Conservation (phyloP, 2,797 vertebrate species). For the Phalanger gymnotis region DNA sequence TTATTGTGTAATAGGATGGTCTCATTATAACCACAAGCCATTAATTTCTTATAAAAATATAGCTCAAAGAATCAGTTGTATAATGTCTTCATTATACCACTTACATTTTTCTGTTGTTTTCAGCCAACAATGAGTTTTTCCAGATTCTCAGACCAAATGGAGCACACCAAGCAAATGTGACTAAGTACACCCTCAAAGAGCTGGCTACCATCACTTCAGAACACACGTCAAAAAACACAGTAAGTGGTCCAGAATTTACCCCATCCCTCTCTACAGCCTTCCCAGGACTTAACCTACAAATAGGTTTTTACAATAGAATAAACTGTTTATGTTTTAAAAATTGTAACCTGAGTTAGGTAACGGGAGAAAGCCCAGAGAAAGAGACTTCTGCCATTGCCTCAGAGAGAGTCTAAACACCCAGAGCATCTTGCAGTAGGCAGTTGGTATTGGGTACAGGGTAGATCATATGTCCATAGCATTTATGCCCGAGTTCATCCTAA, state of each 20-base stretch:
- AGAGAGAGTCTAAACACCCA: rapidly evolving
- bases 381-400: background rate
- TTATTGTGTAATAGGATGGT: background rate
- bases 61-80: slow-evolving; percentile 62
- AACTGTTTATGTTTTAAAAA: background rate
- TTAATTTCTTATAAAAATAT: slow-evolving; percentile 34
- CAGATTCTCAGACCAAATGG: slow-evolving; percentile 87
- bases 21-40: background rate
- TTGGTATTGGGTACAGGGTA: background rate
- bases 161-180: slow-evolving; percentile 82
- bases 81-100: slow-evolving; percentile 69
- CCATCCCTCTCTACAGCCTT: background rate
- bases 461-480: background rate
- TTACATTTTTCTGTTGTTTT: slow-evolving; percentile 73
- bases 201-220: slow-evolving; percentile 90
- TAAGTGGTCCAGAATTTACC: slow-evolving; percentile 78
- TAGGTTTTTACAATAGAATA: background rate
- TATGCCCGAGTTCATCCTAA: background rate
- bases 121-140: slow-evolving; percentile 93
- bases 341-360: background rate
- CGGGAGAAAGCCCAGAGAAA: background rate
- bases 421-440: rapidly evolving
- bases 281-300: slow-evolving; percentile 11
- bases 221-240: slow-evolving; percentile 93
- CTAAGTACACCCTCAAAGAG: slow-evolving; percentile 89